Base-by-base conservation (phyloP, 2,113 vertebrate species). In the Hiodon tergisus region DNA sequence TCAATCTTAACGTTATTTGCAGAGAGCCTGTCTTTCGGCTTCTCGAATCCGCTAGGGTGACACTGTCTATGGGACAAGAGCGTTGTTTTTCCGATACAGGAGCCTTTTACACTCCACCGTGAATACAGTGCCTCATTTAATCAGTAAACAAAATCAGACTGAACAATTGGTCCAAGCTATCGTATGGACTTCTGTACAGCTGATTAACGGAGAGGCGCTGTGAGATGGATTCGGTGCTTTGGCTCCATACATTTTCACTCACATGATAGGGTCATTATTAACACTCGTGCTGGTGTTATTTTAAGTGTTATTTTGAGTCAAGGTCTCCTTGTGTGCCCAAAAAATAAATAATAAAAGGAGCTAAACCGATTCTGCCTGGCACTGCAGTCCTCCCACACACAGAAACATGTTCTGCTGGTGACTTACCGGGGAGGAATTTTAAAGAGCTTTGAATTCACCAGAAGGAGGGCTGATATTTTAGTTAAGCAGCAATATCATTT, bases 371-470 rank as follows among this genome's bases (percentile, higher is more conserved):
- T 75, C 73, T 75, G 73, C 73, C 73, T 75, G 63, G 65, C 55
- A 68, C 63, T 63, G 59, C 63, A 68, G 65, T 52, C 65, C 73
- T 68, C 73, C 73, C 73, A 75, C 73, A 68, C 73, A 67, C 63
- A 16, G 51, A 62, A 75, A 60, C 63, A 75, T 68, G 73, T 75
- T 75, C 73, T 59, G 65, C 65, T 59, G 65, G 73, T 47, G n/a
- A 68, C 55, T 58, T 68, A 68, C 55, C 55, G 55, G 65, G 73
- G 73, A 75, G 73, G 73, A 75, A 75, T 75, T 75, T 75, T 75
- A 75, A 75, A 75, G 73, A 75, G 73, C 73, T 75, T 55, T 67
- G 73, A 75, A 75, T 67, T 75, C 63, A 67, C 73, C 73, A 75
- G 63, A 75, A 75, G 73, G 66, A 66, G 73, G 54, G 73, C 65